Evolutionary conservation across 2,113 vertebrate genomes (phyloP).

Genomic region (Silurus glanis): DNA sequence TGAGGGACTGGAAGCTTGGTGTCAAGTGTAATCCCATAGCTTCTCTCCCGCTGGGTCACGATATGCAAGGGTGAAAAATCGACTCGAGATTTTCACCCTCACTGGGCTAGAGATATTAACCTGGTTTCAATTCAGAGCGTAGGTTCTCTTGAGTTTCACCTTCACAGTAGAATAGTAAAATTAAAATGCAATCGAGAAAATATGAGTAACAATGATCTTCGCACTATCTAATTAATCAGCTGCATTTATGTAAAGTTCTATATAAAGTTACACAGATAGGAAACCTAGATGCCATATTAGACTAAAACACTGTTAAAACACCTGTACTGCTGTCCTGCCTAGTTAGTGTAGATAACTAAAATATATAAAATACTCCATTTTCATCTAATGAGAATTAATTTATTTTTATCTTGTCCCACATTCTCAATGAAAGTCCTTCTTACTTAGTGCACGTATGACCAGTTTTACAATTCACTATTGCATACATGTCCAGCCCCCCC

Average conservation of each 20-base stretch:
- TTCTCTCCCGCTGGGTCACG: neutral
- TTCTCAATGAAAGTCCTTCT: neutral
- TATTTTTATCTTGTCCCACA: neutral
- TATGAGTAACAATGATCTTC: neutral
- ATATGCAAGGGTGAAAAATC: neutral
- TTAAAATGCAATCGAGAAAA: neutral
- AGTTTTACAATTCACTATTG: neutral
- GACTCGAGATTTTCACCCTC: neutral
- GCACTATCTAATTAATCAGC: neutral
- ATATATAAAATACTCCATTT: too few relatives aligned
- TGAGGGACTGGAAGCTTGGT: constrained; percentile 15
- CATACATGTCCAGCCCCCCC: neutral
- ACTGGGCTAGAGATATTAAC: neutral
- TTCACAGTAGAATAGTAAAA: neutral
- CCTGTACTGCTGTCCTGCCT: too few relatives aligned
- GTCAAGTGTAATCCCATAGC: constrained; percentile 21
- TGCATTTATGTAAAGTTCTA: neutral
- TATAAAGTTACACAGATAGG: neutral
- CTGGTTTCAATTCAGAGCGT: neutral
- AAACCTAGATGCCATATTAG: neutral
- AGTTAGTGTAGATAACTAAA: neutral
- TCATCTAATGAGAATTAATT: neutral
- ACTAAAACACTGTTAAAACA: neutral
- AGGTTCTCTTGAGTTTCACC: neutral
- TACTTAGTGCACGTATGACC: neutral